phyloP scores from a whole-genome alignment of 23 tunicate species.

The Botrylloides violaceus region DNA sequence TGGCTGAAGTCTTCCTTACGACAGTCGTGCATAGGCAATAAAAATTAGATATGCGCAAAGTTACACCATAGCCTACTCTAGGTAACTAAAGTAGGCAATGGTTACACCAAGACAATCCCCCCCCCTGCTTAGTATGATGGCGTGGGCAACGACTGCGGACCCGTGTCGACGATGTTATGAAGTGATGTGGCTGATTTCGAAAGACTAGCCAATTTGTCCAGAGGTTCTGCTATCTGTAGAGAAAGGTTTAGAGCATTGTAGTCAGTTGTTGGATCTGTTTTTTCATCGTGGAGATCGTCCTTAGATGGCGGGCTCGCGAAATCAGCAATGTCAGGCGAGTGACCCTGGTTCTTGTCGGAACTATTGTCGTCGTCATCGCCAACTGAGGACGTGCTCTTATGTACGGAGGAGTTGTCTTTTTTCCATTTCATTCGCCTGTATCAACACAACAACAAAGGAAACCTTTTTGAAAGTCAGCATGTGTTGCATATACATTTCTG shows the following conservation, averaged over 20 bases:
- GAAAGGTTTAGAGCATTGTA: neutral
- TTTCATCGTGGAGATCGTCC: neutral
- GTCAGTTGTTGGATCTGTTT: neutral
- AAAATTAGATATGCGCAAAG: too few species aligned
- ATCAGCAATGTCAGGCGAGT: neutral
- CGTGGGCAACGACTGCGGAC: neutral
- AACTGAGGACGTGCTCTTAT: neutral
- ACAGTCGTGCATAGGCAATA: too few species aligned
- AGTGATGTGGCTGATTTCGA: neutral
- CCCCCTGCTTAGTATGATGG: neutral
- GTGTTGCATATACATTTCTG: too few species aligned
- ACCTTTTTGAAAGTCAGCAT: neutral
- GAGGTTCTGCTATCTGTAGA: neutral
- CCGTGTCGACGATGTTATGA: neutral
- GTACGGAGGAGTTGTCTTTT: conserved; percentile 38
- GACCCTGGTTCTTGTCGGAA: neutral
- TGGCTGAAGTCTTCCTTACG: too few species aligned
- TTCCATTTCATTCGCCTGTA: conserved; percentile 89
- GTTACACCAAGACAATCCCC: too few species aligned
- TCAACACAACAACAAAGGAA: neutral
- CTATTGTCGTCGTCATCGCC: conserved; percentile 15
- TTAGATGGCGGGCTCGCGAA: neutral
- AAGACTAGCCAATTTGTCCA: neutral
- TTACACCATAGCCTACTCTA: too few species aligned
- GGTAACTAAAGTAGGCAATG: too few species aligned